Conservation (phyloP, 2,113 vertebrate species). For the Motacilla alba region DNA sequence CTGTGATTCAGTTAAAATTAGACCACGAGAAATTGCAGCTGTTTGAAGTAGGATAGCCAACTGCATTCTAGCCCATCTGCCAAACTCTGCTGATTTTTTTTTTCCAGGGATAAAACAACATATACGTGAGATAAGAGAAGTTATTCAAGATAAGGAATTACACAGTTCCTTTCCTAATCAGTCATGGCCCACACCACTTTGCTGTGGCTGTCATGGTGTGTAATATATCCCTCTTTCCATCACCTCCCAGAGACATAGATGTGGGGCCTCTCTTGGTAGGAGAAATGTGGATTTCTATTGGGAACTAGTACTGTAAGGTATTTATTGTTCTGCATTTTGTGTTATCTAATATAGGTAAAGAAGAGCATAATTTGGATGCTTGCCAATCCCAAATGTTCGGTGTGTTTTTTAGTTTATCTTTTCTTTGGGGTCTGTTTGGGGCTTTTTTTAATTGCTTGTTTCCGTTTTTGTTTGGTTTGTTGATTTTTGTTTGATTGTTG, state of each 20-base stretch:
- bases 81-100: background rate
- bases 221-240: background rate
- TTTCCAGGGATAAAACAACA: background rate
- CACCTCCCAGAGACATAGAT: background rate
- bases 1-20: constrained; percentile 48
- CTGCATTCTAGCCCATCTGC: background rate
- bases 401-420: background rate
- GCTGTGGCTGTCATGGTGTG: background rate
- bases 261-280: background rate
- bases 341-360: background rate
- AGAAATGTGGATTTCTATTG: background rate
- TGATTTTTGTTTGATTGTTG: background rate
- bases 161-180: background rate
- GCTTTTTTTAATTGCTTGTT: background rate
- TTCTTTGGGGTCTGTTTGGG: background rate
- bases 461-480: background rate
- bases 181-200: background rate
- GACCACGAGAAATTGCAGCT: background rate
- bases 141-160: constrained; percentile 15
- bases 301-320: background rate
- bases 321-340: background rate
- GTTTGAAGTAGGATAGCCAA: constrained; percentile 3
- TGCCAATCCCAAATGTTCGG: background rate
- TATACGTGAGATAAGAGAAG: background rate
- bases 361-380: background rate